These are phyloP conservation scores for Cranoglanis bouderius DNA, from an alignment of 2,113 vertebrate species.

Conservation along the genomic window DNA sequence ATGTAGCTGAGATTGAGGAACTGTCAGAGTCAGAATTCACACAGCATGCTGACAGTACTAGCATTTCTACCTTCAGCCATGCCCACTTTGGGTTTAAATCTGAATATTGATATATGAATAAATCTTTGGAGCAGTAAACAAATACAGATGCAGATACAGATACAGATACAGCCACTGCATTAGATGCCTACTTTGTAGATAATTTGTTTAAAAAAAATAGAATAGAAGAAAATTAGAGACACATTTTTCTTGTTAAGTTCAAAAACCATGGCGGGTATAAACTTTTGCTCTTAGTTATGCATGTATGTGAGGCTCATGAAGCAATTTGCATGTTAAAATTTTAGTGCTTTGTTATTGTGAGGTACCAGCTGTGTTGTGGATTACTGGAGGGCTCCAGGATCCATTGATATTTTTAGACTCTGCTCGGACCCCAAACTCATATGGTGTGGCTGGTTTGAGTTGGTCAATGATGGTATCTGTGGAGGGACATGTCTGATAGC, in stretches of 20 bases:
- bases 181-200: background rate
- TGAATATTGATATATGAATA: background rate
- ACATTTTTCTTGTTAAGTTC: background rate
- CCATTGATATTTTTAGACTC: conserved; percentile 74
- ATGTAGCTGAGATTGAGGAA: background rate
- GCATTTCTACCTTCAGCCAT: background rate
- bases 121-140: background rate
- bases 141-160: background rate
- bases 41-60: background rate
- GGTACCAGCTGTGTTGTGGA: conserved; percentile 82
- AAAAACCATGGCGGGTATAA: background rate
- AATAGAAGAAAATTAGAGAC: background rate
- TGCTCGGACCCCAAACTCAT: conserved; percentile 93
- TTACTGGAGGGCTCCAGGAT: conserved; percentile 85
- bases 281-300: background rate
- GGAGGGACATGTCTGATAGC: conserved; percentile 90
- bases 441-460: conserved; percentile 85
- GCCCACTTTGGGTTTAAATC: background rate
- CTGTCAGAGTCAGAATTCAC: background rate
- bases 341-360: conserved; percentile 43
- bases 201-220: background rate
- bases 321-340: background rate
- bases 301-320: background rate
- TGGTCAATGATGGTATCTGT: conserved; percentile 90
- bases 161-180: background rate